Evolutionary conservation across 2,113 vertebrate species (phyloP), one percentile per base, ranked within the genome.

Genomic region (Hiodon tergisus): DNA sequence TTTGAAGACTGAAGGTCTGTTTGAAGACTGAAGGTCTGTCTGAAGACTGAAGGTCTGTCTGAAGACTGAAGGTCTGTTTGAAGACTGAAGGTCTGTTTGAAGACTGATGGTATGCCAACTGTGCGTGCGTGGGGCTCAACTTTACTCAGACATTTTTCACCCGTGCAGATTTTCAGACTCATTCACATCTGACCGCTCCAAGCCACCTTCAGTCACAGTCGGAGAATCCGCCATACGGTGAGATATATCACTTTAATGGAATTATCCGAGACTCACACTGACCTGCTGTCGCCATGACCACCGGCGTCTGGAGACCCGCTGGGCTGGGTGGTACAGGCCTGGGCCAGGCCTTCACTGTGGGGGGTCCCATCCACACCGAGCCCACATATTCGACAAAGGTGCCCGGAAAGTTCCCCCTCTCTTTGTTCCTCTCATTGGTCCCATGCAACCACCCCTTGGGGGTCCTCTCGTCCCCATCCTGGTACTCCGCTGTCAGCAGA

Each of bases 331-430:
- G 73, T 16, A 60, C 83, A 0, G 86, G 83, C 0, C 83, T 85
- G 0, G 95, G 91, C 0, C 93, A 89, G 31, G 93, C 93, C 48
- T 93, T 90, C 1, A 93, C 93, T 0, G 92, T 91, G 0, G 94
- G 93, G 4, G 94, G 88, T 0, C 92, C 86, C 78, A 95, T 93
- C 79, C 90, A 88, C 81, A 94, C 92, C 0, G 92, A 92, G 48
- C 94, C 94, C 2, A 95, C 82, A 2, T 95, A 98, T 86, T 96
- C 93, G 74, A 97, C 95, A 0, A 95, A 98, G 0, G 95, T 96
- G 46, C 95, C 94, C 0, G 95, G 95, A 51, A 96, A 96, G 82
- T 94, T 92, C 0, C 94, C 95, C 31, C 92, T 94, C 81, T 96
- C 94, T 81, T 93, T 93, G 0, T 94, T 94, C 69, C 93, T 89